Conservation (phyloP, 1,140 invertebrate species). For the Drosophila kohkoa region DNA sequence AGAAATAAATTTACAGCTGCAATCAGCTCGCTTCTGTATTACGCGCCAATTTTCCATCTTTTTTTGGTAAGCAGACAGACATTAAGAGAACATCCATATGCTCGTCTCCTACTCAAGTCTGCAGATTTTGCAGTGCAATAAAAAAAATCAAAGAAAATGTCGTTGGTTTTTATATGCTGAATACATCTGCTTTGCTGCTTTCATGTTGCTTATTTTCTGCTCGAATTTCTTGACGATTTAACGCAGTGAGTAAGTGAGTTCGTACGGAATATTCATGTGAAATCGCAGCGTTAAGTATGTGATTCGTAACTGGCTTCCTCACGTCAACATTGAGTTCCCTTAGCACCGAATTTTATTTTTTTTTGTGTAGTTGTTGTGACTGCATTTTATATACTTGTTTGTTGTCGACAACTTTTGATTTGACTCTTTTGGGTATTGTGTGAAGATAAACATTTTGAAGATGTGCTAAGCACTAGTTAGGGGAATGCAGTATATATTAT, state of each 20-base stretch:
- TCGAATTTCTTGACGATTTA: conserved; percentile 25
- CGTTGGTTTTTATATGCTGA: conserved; percentile 51
- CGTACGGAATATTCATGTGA: conserved; percentile 24
- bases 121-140: conserved; percentile 24
- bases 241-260: conserved; percentile 11
- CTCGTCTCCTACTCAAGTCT: conserved; percentile 4
- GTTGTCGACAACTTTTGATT: conserved; percentile 36
- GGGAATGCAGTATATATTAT: not conserved
- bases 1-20: no score
- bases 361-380: not conserved
- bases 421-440: conserved; percentile 52
- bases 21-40: no score
- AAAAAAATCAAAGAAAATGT: not conserved
- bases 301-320: conserved; percentile 11
- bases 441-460: conserved; percentile 38
- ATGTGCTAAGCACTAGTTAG: conserved; percentile 18
- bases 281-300: conserved; percentile 3
- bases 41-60: no score
- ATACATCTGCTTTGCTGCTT: conserved; percentile 61
- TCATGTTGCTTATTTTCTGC: conserved; percentile 55
- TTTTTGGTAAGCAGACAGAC: no score
- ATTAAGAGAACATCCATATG: not conserved
- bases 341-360: no score
- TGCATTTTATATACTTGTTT: conserved; percentile 40
- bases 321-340: not conserved